These are phyloP conservation scores for Antennarius maculatus DNA, from an alignment of 2,797 vertebrate species.

Conservation along the genomic window DNA sequence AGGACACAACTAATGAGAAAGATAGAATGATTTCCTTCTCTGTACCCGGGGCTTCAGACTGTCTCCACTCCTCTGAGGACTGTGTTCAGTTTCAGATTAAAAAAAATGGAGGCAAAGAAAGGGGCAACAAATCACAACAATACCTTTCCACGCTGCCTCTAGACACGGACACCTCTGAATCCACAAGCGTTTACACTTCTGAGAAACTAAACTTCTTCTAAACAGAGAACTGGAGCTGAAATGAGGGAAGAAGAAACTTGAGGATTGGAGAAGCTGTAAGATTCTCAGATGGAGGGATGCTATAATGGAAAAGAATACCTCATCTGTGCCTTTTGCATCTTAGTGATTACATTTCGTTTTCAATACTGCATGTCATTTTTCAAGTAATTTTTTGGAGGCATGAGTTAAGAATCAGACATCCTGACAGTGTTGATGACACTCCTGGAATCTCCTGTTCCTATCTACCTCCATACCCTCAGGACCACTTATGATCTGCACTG, in stretches of 20 bases:
- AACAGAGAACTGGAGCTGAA: constrained; percentile 19
- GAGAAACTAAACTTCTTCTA: constrained; percentile 76
- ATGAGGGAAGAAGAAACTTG: background rate
- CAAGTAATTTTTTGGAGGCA: constrained; percentile 40
- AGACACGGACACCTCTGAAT: constrained; percentile 65
- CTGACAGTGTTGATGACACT: constrained; percentile 50
- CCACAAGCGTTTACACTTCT: constrained; percentile 76
- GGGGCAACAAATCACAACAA: constrained; percentile 42
- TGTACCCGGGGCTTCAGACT: constrained; percentile 69
- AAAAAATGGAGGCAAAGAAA: constrained; percentile 47
- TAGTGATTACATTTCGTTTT: constrained; percentile 38
- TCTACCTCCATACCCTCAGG: constrained; percentile 80
- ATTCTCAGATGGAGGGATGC: constrained; percentile 9
- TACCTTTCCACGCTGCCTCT: constrained; percentile 73
- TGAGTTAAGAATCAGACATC: constrained; percentile 36
- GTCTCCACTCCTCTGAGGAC: constrained; percentile 72
- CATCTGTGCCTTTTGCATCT: constrained; percentile 65
- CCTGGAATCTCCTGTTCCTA: constrained; percentile 54
- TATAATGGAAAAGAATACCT: constrained; percentile 25
- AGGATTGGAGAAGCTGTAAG: constrained; percentile 10
- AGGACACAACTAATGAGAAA: constrained; percentile 31
- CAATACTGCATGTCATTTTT: constrained; percentile 46
- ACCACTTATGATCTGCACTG: constrained; percentile 60
- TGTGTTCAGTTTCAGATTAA: constrained; percentile 75
- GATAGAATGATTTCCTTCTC: constrained; percentile 65